Base-by-base conservation (phyloP, 2,888 invertebrate species). In the Zygothrica quintamaculata region DNA sequence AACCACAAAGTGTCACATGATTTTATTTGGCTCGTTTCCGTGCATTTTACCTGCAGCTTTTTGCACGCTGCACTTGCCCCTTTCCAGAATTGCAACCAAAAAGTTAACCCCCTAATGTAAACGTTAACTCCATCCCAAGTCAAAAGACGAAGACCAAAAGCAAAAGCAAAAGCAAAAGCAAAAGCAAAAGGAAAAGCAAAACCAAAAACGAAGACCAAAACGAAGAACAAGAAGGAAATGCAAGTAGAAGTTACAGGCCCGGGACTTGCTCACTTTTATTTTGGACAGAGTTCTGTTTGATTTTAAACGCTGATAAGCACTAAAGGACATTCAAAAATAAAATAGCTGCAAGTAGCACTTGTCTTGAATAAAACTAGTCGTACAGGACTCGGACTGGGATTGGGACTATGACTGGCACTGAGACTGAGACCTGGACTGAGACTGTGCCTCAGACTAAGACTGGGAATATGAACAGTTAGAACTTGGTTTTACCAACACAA, bases 1-100 rank as follows among this genome's bases (percentile, higher is more conserved):
- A 82, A 82, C 82, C 82, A 87, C 82, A 82, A 82, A 82, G 87
- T 82, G 87, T 82, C 82, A 82, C 87, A 87, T 82, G 87, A 82
- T 82, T 82, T 82, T 82, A 82, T 87, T 87, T 84, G 73, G 73
- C 62, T 61, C 66, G 84, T 74, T 71, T 65, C 57, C 65, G 58
- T 86, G 78, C 68, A 82, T 37, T 86, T 75, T 64, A 77, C 81
- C 87, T 84, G 84, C 84, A 86, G 81, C 81, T 73, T 62, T 65
- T 64, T 59, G 48, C 40, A 31, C 33, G 39, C 52, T 53, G 71
- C 46, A 66, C 31, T 48, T 29, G 51, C 4, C 37, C 36, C 34
- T 26, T 29, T 2, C 11, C 11, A 15, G 12, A 12, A 36, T 15
- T n/a, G n/a, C n/a, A n/a, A n/a, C 43, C 26, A 4, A 2, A 6